These are phyloP conservation scores for Sebastes dallii DNA, from an alignment of 2,797 vertebrate genomes.

Conservation along the genomic window DNA sequence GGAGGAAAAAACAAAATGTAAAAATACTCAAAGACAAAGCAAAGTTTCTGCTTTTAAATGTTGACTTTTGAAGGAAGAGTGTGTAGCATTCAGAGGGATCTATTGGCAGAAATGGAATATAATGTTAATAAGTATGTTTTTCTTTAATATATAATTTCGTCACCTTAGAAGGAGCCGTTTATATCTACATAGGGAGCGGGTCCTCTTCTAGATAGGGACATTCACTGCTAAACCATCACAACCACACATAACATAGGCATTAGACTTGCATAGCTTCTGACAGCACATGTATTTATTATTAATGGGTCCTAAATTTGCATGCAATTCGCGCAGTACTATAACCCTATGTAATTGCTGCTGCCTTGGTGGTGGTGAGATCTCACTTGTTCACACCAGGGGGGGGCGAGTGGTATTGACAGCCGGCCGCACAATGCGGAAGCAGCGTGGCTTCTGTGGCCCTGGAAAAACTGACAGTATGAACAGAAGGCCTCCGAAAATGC, in stretches of 20 bases:
- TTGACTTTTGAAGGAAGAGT: too few relatives aligned
- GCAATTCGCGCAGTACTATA: background rate
- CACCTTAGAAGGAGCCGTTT: too few relatives aligned
- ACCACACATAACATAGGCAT: background rate
- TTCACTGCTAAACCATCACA: background rate
- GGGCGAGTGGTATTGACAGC: constrained; percentile 12
- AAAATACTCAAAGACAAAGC: background rate
- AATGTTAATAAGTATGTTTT: too few relatives aligned
- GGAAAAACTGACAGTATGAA: constrained; percentile 51
- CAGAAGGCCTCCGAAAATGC: constrained; percentile 25
- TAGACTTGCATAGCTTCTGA: background rate
- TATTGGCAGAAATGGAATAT: too few relatives aligned
- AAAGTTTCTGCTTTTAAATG: background rate
- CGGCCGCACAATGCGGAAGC: constrained; percentile 47
- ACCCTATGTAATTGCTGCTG: background rate
- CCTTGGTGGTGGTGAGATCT: constrained; percentile 25
- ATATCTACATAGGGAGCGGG: too few relatives aligned
- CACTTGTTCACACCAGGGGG: constrained; percentile 22
- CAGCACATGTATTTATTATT: background rate
- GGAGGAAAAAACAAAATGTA: background rate
- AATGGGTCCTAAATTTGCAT: background rate
- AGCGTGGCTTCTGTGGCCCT: constrained; percentile 11
- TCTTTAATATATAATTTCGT: too few relatives aligned
- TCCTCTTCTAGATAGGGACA: too few relatives aligned
- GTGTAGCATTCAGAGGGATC: too few relatives aligned